A percentile compares a stretch with the other conserved stretches of the same genome.
Evolutionary conservation across 2,888 invertebrate species (phyloP).

Genomic region (Oligia latruncula): DNA sequence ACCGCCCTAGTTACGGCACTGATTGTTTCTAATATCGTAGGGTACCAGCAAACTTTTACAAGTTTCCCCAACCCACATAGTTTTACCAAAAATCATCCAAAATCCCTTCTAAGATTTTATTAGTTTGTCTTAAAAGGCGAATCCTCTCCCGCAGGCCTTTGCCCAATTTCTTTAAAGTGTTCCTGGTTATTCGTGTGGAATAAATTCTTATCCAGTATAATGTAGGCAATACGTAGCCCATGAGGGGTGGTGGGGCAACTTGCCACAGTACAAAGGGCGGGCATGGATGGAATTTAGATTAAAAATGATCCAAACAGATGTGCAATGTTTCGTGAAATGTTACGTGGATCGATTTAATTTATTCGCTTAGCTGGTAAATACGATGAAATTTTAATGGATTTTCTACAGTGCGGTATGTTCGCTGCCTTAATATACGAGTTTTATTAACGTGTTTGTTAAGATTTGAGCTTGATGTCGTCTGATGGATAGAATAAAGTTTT

Average conservation of each 20-base stretch:
- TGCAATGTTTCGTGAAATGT: constrained; percentile 83
- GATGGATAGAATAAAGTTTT: background rate
- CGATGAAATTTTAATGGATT: constrained; percentile 45
- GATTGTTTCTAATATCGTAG: constrained; percentile 36
- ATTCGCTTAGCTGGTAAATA: constrained; percentile 34
- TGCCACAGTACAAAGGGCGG: constrained; percentile 78
- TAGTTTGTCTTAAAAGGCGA: constrained; percentile 59
- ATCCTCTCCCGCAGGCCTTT: constrained; percentile 46
- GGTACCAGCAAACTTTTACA: constrained; percentile 21
- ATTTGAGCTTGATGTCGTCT: background rate
- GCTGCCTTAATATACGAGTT: background rate
- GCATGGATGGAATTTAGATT: constrained; percentile 84
- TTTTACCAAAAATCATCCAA: constrained; percentile 49
- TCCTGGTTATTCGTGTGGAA: constrained; percentile 76
- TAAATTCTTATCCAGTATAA: constrained; percentile 81
- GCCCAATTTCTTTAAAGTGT: constrained; percentile 73
- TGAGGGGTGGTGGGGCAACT: constrained; percentile 70
- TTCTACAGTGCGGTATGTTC: constrained; percentile 1
- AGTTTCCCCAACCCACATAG: constrained; percentile 40
- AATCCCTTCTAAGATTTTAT: constrained; percentile 61
- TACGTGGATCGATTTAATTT: constrained; percentile 71
- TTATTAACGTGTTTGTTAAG: background rate
- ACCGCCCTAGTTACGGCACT: too few species aligned
- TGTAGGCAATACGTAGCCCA: constrained; percentile 69
- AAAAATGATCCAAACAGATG: constrained; percentile 83